phyloP scores from a whole-genome alignment of 2,797 vertebrate genomes.

The Erethizon dorsatum region DNA sequence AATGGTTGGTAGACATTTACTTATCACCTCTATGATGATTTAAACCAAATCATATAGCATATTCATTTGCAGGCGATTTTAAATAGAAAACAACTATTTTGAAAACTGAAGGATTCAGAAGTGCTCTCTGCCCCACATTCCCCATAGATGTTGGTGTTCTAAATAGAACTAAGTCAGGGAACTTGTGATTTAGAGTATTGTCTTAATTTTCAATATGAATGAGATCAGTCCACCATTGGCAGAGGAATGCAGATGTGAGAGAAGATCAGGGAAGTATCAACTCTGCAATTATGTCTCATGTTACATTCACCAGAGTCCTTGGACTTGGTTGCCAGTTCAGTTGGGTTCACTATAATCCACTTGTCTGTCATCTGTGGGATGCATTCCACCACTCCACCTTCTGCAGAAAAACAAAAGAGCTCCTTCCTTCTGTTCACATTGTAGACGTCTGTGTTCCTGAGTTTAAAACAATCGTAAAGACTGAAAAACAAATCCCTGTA shows the following conservation, averaged over 20 bases:
- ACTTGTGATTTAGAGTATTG: constrained; percentile 54
- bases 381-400: constrained; percentile 64
- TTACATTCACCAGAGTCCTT: constrained; percentile 32
- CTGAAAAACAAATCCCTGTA: constrained; percentile 88
- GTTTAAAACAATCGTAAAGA: constrained; percentile 90
- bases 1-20: constrained; percentile 38
- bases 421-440: constrained; percentile 72
- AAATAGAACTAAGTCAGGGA: constrained; percentile 64
- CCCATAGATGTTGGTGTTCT: constrained; percentile 55
- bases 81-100: constrained; percentile 79
- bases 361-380: constrained; percentile 3
- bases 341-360: background rate
- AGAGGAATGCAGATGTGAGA: constrained; percentile 68
- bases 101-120: constrained; percentile 65
- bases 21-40: constrained; percentile 49
- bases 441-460: constrained; percentile 91
- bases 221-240: constrained; percentile 75
- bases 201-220: constrained; percentile 57
- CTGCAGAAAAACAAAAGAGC: constrained; percentile 60
- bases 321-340: background rate
- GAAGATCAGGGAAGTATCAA: constrained; percentile 64
- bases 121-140: constrained; percentile 54
- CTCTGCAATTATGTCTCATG: background rate
- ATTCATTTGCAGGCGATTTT: constrained; percentile 75
- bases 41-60: constrained; percentile 66